Evolutionary conservation across 2,797 vertebrate genomes (phyloP), one percentile per base, ranked within the genome.

Genomic region (Alcedo quadribrachys): DNA sequence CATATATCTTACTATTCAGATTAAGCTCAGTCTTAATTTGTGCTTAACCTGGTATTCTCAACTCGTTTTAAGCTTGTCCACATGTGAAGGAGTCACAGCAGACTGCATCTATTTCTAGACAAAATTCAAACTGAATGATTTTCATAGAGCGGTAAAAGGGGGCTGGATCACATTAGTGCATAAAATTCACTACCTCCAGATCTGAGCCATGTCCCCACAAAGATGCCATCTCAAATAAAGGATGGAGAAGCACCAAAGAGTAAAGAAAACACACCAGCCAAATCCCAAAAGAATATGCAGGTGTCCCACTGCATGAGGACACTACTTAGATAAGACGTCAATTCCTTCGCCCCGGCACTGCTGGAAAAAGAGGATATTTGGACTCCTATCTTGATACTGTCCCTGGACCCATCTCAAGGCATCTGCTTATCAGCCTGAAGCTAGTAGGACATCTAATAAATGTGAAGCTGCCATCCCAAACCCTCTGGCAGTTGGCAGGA

Each of bases 401-500:
- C 71, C 75, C 71, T 53, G 83, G 74, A 94, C 91, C 70, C 78
- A 90, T 76, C 87, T 94, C 74, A 51, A 92, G 85, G 73, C 76
- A 89, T 87, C 33, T 0, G 5, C 94, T 94, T 95, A 95, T 95
- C 91, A 7, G 85, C 92, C 91, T 30, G 35, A 63, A 95, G 89
- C 92, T 84, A 88, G 61, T n/a, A 88, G 91, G 88, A 87, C 94
- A 93, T 68, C 63, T 86, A 92, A 95, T 90, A 95, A 93, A 95
- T 93, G 63, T 68, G 78, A 96, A 92, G 67, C 87, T 95, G 87
- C 95, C 83, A 96, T 66, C 83, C 87, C 70, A 83, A 86, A 88
- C 70, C 94, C 85, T 90, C 94, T 91, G 83, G 95, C 94, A 77
- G 67, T 84, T 92, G 92, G 91, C 89, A 96, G 77, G 27, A 90